These are phyloP conservation scores for Pteropus rufus DNA, from an alignment of 2,797 vertebrate species.

Conservation along the genomic window DNA sequence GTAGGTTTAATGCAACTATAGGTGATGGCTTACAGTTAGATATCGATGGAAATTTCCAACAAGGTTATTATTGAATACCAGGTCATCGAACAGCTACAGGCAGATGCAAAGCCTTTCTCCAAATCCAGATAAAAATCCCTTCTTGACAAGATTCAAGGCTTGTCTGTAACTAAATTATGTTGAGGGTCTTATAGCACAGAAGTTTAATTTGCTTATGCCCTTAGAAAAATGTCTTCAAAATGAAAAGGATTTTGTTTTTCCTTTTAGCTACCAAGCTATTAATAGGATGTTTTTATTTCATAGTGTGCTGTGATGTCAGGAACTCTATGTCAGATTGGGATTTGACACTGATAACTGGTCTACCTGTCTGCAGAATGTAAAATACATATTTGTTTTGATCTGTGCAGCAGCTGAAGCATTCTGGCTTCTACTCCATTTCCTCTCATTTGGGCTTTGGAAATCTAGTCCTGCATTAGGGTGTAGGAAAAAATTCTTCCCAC, in stretches of 20 bases:
- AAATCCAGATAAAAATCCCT: neutral
- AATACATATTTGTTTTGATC: neutral
- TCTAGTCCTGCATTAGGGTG: neutral
- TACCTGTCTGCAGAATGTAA: neutral
- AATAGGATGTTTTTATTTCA: neutral
- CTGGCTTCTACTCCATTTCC: neutral
- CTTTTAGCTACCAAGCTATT: neutral
- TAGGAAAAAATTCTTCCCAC: neutral
- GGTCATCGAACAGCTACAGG: neutral
- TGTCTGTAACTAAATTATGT: neutral
- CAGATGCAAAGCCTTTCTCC: neutral
- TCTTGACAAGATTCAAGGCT: neutral
- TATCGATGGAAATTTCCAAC: conserved; percentile 5
- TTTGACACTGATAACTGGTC: neutral
- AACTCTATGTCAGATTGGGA: neutral
- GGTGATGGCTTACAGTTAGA: neutral
- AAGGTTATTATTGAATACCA: neutral
- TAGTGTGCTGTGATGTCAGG: neutral
- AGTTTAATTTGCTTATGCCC: neutral
- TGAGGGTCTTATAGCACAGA: neutral
- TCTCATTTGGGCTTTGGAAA: neutral
- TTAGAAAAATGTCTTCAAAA: neutral
- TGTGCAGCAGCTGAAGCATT: neutral
- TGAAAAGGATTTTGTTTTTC: neutral
- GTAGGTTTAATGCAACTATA: neutral